These are phyloP conservation scores for Pollimyrus isidori DNA, from an alignment of 2,113 vertebrate species.

Conservation along the genomic window DNA sequence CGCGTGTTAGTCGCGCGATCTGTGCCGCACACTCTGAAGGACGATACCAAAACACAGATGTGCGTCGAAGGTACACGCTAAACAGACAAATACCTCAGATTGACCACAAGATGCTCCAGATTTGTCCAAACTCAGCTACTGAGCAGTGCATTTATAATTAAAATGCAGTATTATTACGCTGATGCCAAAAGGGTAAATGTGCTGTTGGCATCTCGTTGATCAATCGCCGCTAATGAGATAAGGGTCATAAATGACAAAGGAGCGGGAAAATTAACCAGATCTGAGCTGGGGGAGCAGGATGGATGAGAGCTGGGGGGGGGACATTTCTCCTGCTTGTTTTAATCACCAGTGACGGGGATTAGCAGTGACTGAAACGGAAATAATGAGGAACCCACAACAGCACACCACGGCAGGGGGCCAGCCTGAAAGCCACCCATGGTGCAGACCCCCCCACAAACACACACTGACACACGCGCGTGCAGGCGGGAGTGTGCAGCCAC, in stretches of 20 bases:
- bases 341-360: constrained; percentile 18
- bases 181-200: not conserved
- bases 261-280: not conserved
- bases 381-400: not conserved
- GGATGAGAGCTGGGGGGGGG: not conserved
- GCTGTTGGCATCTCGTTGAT: constrained; percentile 6
- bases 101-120: not conserved
- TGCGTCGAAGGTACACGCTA: not conserved
- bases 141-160: not conserved
- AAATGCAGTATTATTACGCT: not conserved
- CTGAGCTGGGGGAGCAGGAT: not conserved
- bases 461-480: not conserved
- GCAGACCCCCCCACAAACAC: not conserved
- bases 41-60: not conserved
- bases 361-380: not conserved
- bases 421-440: not conserved
- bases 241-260: constrained; percentile 16
- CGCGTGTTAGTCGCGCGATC: not conserved
- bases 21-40: not conserved
- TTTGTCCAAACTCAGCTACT: not conserved
- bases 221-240: constrained; percentile 19
- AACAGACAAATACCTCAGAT: not conserved
- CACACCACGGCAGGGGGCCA: not conserved
- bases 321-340: not conserved
- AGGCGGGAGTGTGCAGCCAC: not conserved